phyloP scores from a whole-genome alignment of 2,888 invertebrate species.

The Pristionchus maxplancki region DNA sequence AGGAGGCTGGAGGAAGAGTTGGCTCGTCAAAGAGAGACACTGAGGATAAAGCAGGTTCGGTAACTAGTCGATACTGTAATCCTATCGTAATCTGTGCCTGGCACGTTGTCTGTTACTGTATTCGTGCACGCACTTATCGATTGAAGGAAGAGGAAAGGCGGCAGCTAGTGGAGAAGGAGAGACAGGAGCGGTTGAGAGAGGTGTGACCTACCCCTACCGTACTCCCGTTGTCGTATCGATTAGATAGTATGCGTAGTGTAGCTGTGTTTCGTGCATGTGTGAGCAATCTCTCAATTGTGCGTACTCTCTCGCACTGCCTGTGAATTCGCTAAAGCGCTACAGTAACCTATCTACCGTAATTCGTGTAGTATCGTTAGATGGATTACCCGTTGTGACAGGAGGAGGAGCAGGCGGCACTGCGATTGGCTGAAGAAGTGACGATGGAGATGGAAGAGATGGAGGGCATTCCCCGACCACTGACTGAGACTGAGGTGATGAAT shows the following conservation, averaged over 20 bases:
- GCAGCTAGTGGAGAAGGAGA: background rate
- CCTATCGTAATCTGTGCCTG: background rate
- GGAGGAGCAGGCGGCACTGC: conserved; percentile 30
- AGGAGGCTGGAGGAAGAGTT: background rate
- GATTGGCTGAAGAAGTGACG: background rate
- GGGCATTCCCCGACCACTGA: background rate
- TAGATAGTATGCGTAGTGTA: background rate
- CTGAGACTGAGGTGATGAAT: background rate
- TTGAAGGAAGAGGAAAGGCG: conserved; percentile 36
- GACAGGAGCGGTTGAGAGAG: conserved; percentile 16
- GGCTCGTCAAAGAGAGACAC: background rate
- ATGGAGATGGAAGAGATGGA: conserved; percentile 16
- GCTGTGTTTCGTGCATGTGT: too few relatives aligned
- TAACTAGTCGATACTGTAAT: background rate
- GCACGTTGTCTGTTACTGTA: background rate
- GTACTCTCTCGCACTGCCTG: too few relatives aligned
- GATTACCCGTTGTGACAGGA: background rate
- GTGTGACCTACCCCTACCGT: conserved; percentile 5
- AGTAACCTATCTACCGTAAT: too few relatives aligned
- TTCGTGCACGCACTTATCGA: conserved; percentile 28
- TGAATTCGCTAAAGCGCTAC: too few relatives aligned
- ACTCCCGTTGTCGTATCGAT: background rate
- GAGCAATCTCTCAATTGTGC: background rate
- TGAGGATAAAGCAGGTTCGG: conserved; percentile 28
- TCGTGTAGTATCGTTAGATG: background rate